phyloP scores from a whole-genome alignment of 64 coral and sea anemone species.

The Dendronephthya gigantea region DNA sequence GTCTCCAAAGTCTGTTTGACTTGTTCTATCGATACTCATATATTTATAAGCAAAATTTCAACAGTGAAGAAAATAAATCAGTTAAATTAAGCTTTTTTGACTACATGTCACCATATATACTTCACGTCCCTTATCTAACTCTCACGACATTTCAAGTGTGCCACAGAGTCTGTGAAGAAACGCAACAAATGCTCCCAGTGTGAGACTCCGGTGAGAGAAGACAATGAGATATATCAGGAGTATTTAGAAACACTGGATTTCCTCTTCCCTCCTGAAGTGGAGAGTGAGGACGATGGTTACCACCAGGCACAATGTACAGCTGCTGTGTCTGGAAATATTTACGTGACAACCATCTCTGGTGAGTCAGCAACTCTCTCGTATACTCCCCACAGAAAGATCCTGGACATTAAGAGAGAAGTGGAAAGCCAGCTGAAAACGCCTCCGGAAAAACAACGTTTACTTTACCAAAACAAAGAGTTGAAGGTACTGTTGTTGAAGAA shows the following conservation, averaged over 20 bases:
- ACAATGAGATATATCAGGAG: slow-evolving; percentile 6
- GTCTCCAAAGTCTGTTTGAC: too few species aligned
- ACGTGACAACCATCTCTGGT: slow-evolving; percentile 3
- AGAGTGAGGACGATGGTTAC: background rate
- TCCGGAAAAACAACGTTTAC: background rate
- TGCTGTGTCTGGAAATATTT: background rate
- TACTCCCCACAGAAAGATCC: background rate
- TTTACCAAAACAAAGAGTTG: background rate
- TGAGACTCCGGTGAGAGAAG: background rate
- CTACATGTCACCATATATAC: too few species aligned
- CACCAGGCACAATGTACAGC: background rate
- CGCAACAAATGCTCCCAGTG: background rate
- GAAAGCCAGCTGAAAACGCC: background rate
- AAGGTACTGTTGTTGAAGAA: slow-evolving; percentile 10
- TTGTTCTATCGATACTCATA: too few species aligned
- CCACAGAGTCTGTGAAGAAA: background rate
- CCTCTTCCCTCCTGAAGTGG: background rate
- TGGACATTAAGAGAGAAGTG: background rate
- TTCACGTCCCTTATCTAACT: too few species aligned
- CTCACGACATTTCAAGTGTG: background rate
- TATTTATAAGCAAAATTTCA: too few species aligned
- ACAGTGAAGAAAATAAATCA: too few species aligned
- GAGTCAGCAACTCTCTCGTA: background rate
- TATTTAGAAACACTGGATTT: slow-evolving; percentile 1
- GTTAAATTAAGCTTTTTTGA: too few species aligned